Evolutionary conservation across 2,888 invertebrate genomes (phyloP).

Genomic region (Leucoptera coffeella): DNA sequence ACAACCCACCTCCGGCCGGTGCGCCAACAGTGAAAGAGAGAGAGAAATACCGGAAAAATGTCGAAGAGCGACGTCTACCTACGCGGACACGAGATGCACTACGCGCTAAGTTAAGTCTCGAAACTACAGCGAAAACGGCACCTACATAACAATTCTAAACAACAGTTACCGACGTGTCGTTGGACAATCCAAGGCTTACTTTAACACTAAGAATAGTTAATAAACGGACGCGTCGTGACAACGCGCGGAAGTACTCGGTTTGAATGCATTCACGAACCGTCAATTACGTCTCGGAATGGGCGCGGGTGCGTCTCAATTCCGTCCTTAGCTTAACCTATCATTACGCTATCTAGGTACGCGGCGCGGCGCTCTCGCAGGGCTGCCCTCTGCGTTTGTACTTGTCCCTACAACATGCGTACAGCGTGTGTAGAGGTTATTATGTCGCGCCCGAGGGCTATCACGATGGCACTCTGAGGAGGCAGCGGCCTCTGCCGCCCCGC

Average conservation of each 20-base stretch:
- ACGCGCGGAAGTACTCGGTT: constrained; percentile 15
- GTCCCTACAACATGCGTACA: too few relatives aligned
- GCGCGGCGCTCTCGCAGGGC: too few relatives aligned
- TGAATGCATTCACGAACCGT: constrained; percentile 14
- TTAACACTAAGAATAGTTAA: constrained; percentile 10
- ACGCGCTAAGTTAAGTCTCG: too few relatives aligned
- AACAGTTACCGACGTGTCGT: constrained; percentile 17
- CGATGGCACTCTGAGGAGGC: neutral
- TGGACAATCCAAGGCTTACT: constrained; percentile 22
- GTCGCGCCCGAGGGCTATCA: neutral
- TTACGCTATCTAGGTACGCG: too few relatives aligned
- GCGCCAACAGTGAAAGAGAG: constrained; percentile 33
- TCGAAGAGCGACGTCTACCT: constrained; percentile 31
- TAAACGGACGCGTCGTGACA: constrained; percentile 11
- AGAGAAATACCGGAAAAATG: constrained; percentile 32
- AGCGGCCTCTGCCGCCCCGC: too few relatives aligned
- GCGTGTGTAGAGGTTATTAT: too few relatives aligned
- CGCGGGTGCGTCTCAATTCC: constrained; percentile 24
- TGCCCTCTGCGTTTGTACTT: too few relatives aligned
- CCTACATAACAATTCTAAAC: constrained; percentile 36
- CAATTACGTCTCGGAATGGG: constrained; percentile 1
- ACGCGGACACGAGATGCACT: constrained; percentile 21
- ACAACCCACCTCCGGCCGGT: too few relatives aligned
- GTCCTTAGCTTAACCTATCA: too few relatives aligned
- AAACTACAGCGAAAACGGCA: too few relatives aligned